Evolutionary conservation across 2,113 vertebrate species (phyloP).

Genomic region (Psephotus haematonotus): DNA sequence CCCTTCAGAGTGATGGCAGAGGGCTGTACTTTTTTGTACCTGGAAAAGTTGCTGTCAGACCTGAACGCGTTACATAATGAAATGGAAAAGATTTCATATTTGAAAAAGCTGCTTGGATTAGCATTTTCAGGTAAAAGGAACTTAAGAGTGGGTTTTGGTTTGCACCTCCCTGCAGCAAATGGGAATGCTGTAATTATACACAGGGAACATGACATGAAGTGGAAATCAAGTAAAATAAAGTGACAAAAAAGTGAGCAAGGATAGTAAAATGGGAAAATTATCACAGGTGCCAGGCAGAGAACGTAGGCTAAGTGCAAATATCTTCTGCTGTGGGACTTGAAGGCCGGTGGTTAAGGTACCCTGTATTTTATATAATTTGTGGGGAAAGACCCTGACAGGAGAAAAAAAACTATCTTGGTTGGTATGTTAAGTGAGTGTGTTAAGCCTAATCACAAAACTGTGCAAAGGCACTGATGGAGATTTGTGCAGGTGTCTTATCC

Average conservation of each 20-base stretch:
- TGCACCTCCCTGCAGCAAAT: background rate
- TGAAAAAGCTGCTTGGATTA: background rate
- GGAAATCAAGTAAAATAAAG: background rate
- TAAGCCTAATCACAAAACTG: background rate
- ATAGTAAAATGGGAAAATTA: background rate
- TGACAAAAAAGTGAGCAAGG: background rate
- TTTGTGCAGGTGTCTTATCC: background rate
- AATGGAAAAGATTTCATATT: accelerated
- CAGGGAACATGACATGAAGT: accelerated
- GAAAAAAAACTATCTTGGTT: background rate
- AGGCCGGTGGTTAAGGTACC: background rate
- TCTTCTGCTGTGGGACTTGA: background rate
- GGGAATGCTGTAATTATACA: background rate
- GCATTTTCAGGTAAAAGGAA: slow-evolving; percentile 45
- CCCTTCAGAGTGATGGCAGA: background rate
- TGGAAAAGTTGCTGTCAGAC: background rate
- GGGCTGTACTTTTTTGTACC: background rate
- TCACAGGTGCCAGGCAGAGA: background rate
- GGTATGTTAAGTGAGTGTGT: background rate
- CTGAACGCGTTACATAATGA: slow-evolving; percentile 44
- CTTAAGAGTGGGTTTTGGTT: background rate
- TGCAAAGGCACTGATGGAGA: accelerated
- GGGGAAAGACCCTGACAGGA: background rate
- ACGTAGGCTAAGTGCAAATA: background rate
- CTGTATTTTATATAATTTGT: background rate